A percentile compares a stretch with the other conserved stretches of the same genome.
Conservation (phyloP, 1,140 invertebrate genomes). For the Drosophila guanche region DNA sequence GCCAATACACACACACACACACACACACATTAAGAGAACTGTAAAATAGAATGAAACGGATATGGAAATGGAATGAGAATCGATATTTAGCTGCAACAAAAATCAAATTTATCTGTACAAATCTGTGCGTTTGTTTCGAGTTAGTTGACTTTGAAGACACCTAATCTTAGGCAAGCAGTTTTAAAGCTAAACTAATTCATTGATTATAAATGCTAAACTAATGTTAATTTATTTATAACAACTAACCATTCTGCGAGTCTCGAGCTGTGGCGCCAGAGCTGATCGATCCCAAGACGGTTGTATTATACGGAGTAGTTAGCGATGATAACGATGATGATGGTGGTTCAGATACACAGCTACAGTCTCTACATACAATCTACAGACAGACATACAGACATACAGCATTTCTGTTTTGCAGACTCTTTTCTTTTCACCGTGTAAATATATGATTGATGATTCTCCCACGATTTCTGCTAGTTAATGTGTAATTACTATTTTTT, state of each 20-base stretch:
- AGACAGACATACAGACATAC: conserved; percentile 23
- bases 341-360: conserved; percentile 20
- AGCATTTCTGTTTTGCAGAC: conserved; percentile 32
- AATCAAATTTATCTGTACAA: conserved; percentile 57
- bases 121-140: conserved; percentile 66
- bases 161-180: conserved; percentile 47
- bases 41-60: conserved; percentile 57
- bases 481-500: conserved; percentile 47
- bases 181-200: conserved; percentile 44
- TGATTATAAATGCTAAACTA: conserved; percentile 47
- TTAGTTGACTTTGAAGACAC: conserved; percentile 70
- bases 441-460: conserved; percentile 48
- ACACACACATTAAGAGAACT: conserved; percentile 30
- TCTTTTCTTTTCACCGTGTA: conserved; percentile 32
- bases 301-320: conserved; percentile 45
- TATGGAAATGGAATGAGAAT: conserved; percentile 15
- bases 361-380: conserved; percentile 28
- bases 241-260: conserved; percentile 26
- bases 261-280: conserved; percentile 7
- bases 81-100: conserved; percentile 38
- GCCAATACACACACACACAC: conserved; percentile 9
- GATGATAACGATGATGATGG: conserved; percentile 7
- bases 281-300: conserved; percentile 18
- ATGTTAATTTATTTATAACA: conserved; percentile 73
- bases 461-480: conserved; percentile 26